phyloP scores from a whole-genome alignment of 2,888 invertebrate genomes.

The Fragum sueziense region DNA sequence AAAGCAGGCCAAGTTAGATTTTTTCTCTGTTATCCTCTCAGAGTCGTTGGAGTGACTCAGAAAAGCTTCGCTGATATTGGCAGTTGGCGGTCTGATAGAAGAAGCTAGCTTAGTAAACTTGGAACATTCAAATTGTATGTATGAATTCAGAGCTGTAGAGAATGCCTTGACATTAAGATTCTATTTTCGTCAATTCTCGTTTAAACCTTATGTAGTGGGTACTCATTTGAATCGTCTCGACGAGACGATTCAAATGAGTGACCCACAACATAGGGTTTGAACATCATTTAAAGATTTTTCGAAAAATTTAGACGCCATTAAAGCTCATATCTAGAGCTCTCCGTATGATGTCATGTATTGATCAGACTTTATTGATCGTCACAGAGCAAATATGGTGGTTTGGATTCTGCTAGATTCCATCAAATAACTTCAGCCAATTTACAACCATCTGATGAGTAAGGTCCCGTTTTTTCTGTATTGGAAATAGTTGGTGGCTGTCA shows the following conservation, averaged over 20 bases:
- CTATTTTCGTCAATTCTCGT: too few species aligned
- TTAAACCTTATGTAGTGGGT: too few species aligned
- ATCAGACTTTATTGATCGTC: conserved; percentile 46
- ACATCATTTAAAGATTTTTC: too few species aligned
- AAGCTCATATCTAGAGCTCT: too few species aligned
- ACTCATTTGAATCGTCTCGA: too few species aligned
- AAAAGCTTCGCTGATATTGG: neutral
- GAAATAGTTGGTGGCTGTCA: neutral
- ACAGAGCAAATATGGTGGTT: conserved; percentile 42
- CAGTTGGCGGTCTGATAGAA: conserved; percentile 1
- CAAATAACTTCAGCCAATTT: conserved; percentile 13
- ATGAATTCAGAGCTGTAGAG: too few species aligned
- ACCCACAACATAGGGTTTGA: too few species aligned
- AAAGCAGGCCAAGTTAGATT: neutral
- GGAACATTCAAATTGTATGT: conserved; percentile 52
- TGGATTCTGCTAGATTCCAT: conserved; percentile 46
- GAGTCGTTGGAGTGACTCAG: conserved; percentile 48
- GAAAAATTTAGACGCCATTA: too few species aligned
- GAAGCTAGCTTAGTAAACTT: conserved; percentile 45
- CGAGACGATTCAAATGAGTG: too few species aligned
- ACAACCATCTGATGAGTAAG: conserved; percentile 20
- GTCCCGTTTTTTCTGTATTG: neutral
- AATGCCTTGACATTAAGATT: too few species aligned
- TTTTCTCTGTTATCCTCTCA: conserved; percentile 30
- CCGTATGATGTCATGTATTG: conserved; percentile 56